These are phyloP conservation scores for Resseliella maxima DNA, from an alignment of 2,888 invertebrate genomes.

Conservation along the genomic window DNA sequence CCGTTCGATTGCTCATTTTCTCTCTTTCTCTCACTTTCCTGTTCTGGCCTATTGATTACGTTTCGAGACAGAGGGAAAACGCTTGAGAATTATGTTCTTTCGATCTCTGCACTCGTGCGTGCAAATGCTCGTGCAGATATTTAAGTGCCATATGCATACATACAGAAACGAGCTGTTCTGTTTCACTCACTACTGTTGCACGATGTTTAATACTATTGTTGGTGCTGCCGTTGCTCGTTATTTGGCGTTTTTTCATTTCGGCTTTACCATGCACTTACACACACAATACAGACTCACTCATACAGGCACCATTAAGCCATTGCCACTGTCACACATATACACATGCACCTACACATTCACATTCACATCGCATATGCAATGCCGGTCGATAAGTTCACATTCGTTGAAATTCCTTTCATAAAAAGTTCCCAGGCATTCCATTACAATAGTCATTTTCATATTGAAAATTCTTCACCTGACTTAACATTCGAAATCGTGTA, in stretches of 20 bases:
- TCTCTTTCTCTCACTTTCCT: neutral
- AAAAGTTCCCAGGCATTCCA: conserved; percentile 63
- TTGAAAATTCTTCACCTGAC: conserved; percentile 60
- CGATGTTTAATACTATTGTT: neutral
- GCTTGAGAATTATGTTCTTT: conserved; percentile 32
- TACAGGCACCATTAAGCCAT: no score
- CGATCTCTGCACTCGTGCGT: conserved; percentile 47
- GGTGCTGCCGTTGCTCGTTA: neutral
- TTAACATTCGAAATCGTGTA: conserved; percentile 41
- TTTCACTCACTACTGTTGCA: conserved; percentile 22
- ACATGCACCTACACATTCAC: neutral
- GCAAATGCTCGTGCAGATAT: conserved; percentile 18
- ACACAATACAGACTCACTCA: no score
- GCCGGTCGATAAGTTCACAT: conserved; percentile 48
- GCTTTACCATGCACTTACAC: neutral
- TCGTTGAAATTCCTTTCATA: conserved; percentile 61
- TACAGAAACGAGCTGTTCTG: neutral
- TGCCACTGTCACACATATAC: neutral
- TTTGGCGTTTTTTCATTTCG: conserved; percentile 1
- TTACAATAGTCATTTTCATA: conserved; percentile 62
- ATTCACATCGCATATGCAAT: neutral
- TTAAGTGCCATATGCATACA: neutral
- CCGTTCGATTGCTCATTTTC: neutral
- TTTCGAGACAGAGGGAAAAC: no score
- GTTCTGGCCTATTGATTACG: neutral